A percentile compares a stretch with the other conserved stretches of the same genome.
Conservation (phyloP, 2,888 invertebrate genomes). For the Ennomos erosarius region DNA sequence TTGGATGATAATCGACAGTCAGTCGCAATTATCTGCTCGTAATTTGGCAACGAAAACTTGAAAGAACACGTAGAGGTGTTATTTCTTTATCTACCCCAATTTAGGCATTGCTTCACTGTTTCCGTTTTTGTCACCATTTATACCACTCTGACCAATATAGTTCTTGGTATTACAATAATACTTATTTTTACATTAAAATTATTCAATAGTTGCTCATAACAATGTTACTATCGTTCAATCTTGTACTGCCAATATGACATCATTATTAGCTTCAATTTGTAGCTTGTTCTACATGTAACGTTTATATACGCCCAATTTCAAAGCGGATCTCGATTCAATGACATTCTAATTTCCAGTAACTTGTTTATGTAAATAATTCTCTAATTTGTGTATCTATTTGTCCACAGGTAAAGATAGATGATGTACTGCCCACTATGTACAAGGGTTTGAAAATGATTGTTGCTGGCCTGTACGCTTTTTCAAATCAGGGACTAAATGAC, state of each 20-base stretch:
- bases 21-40: conserved; percentile 45
- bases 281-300: conserved; percentile 11
- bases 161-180: background rate
- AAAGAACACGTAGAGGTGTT: conserved; percentile 28
- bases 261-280: conserved; percentile 11
- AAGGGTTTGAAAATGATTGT: conserved; percentile 89
- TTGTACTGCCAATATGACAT: conserved; percentile 4
- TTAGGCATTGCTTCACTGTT: conserved; percentile 7
- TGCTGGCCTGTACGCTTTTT: conserved; percentile 89
- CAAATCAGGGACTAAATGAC: conserved; percentile 81
- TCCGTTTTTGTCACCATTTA: background rate
- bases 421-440: conserved; percentile 85
- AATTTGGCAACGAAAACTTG: conserved; percentile 36
- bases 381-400: conserved; percentile 39
- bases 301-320: conserved; percentile 6
- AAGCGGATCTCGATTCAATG: conserved; percentile 19
- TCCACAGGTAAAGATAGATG: conserved; percentile 66
- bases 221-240: background rate
- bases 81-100: conserved; percentile 6
- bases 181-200: background rate
- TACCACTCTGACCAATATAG: background rate
- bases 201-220: background rate
- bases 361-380: background rate
- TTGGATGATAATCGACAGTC: conserved; percentile 56
- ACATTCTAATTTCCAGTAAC: background rate